phyloP scores from a whole-genome alignment of 1,140 invertebrate species.

The Bilobella aurantiaca region DNA sequence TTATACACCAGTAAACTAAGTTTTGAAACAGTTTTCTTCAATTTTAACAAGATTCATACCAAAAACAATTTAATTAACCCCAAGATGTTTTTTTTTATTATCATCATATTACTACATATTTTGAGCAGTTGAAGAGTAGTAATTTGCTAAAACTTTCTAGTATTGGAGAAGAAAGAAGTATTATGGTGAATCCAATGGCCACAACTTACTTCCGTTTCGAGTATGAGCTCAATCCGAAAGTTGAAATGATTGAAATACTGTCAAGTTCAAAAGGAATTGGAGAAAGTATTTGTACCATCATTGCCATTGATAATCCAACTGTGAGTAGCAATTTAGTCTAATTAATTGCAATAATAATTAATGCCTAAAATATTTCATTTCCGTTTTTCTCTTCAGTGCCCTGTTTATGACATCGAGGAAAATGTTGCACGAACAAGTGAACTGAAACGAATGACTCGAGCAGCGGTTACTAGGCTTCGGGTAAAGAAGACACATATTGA shows the following conservation, averaged over 20 bases:
- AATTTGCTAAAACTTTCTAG: not conserved
- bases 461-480: slow-evolving; percentile 3
- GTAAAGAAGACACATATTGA: too few species aligned
- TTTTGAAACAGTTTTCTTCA: too few species aligned
- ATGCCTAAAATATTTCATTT: too few species aligned
- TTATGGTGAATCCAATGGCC: not conserved
- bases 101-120: too few species aligned
- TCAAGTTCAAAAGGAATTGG: not conserved
- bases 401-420: slow-evolving; percentile 7
- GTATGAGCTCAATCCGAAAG: not conserved
- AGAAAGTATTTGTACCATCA: slow-evolving; percentile 1
- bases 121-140: not conserved
- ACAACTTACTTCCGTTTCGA: slow-evolving; percentile 9
- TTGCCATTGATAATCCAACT: not conserved
- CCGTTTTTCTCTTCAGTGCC: not conserved
- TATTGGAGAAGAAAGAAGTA: not conserved
- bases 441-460: not conserved
- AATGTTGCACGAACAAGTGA: slow-evolving; percentile 1
- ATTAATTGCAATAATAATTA: not conserved
- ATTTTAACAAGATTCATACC: too few species aligned
- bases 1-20: not conserved
- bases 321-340: not conserved
- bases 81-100: too few species aligned
- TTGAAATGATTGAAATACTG: slow-evolving; percentile 12
- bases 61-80: too few species aligned